These are phyloP conservation scores for Pelecanus crispus DNA, from an alignment of 2,113 vertebrate genomes.

Conservation along the genomic window DNA sequence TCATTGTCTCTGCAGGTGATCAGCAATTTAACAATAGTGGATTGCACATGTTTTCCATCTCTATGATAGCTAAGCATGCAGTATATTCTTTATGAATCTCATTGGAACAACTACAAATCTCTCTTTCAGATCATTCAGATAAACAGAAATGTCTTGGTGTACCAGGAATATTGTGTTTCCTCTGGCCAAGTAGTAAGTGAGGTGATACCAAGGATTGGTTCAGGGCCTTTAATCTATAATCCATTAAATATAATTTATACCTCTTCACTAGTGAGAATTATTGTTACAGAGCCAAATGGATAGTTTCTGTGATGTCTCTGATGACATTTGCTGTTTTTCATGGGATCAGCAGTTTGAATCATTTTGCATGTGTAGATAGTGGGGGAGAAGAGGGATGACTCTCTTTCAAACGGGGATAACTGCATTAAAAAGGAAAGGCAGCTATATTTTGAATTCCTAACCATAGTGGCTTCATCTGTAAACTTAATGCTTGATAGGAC, in stretches of 20 bases:
- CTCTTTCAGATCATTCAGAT: neutral
- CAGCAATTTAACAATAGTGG: neutral
- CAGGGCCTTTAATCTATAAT: slow-evolving; percentile 8
- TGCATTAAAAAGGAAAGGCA: neutral
- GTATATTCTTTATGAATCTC: neutral
- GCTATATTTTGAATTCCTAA: neutral
- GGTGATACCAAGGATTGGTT: neutral
- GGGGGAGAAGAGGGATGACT: neutral
- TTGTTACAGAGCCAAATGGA: neutral
- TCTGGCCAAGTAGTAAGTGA: neutral
- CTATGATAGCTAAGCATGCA: neutral
- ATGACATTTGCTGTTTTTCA: neutral
- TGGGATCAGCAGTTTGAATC: neutral
- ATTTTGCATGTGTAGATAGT: neutral
- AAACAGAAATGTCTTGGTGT: neutral
- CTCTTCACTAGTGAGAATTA: neutral
- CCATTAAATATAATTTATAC: slow-evolving; percentile 1
- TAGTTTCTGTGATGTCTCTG: neutral
- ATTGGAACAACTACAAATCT: neutral
- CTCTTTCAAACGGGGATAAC: neutral
- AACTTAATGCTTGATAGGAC: neutral
- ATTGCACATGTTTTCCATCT: neutral
- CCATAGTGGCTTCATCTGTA: neutral
- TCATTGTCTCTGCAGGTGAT: slow-evolving; percentile 41
- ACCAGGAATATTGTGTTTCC: neutral